Percentiles rank a stretch among this genome's conserved stretches.
Evolutionary conservation across 2,888 invertebrate species (phyloP).

Genomic region (Acronicta aceris): DNA sequence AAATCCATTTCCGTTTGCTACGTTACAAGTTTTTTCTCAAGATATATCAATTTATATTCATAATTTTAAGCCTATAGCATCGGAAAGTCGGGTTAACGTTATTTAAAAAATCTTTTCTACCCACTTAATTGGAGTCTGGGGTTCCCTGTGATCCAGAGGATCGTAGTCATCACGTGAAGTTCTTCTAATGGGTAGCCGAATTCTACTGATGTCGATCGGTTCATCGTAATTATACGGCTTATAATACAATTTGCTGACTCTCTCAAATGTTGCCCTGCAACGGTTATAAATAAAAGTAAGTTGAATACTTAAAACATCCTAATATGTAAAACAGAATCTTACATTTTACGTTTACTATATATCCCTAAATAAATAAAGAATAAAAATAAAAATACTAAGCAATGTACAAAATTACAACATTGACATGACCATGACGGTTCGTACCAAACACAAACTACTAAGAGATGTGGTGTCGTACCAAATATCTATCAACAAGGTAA

Average conservation of each 20-base stretch:
- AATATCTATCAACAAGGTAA: no score
- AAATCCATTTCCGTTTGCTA: no score
- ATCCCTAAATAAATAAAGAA: not conserved
- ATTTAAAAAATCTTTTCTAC: not conserved
- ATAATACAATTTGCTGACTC: not conserved
- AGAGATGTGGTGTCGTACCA: no score
- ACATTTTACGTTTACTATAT: not conserved
- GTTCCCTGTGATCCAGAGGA: constrained; percentile 4
- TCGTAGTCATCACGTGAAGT: not conserved
- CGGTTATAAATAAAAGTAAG: not conserved
- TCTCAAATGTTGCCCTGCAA: constrained; percentile 9
- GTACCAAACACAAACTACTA: no score
- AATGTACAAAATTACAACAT: not conserved
- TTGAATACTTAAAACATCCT: not conserved
- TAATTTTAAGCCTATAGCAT: no score
- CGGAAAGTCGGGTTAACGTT: no score
- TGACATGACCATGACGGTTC: not conserved
- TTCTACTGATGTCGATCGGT: constrained; percentile 2
- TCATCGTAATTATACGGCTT: constrained; percentile 1
- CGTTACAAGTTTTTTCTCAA: no score
- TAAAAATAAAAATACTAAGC: not conserved
- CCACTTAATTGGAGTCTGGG: constrained; percentile 2
- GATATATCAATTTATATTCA: no score
- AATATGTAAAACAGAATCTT: not conserved
- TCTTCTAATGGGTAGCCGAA: not conserved